These are phyloP conservation scores for Macaria liturata DNA, from an alignment of 2,888 invertebrate genomes.

Conservation along the genomic window DNA sequence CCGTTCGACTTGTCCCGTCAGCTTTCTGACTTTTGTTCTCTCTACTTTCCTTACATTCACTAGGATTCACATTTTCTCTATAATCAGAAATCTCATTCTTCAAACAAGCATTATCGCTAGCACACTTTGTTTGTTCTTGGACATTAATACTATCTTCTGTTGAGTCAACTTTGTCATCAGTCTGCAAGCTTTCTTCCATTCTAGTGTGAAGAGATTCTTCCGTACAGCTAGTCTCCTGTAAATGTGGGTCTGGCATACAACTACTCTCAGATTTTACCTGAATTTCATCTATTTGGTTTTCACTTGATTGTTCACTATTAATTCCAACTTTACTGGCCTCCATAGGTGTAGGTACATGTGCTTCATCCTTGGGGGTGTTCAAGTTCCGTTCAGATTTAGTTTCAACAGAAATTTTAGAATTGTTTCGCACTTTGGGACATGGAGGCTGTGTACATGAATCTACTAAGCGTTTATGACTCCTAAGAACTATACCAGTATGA, in stretches of 20 bases:
- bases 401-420: constrained; percentile 55
- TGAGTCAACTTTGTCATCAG: constrained; percentile 47
- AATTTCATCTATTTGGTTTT: constrained; percentile 46
- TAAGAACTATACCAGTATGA: constrained; percentile 82
- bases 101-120: constrained; percentile 63
- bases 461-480: constrained; percentile 84
- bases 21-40: constrained; percentile 64
- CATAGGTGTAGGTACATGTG: constrained; percentile 51
- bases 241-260: constrained; percentile 48
- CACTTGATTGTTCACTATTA: constrained; percentile 52
- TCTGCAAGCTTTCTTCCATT: constrained; percentile 46
- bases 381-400: constrained; percentile 58
- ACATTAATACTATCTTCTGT: constrained; percentile 47
- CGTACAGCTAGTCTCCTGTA: constrained; percentile 55
- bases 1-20: constrained; percentile 60
- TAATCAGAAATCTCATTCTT: constrained; percentile 77
- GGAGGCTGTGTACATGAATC: constrained; percentile 58
- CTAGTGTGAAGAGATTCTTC: constrained; percentile 69
- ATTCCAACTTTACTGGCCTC: constrained; percentile 51
- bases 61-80: constrained; percentile 80
- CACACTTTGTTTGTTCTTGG: constrained; percentile 62
- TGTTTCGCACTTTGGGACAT: constrained; percentile 58
- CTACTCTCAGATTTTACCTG: constrained; percentile 43
- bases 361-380: constrained; percentile 59
- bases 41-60: constrained; percentile 71